Base-by-base conservation (phyloP, 1,140 invertebrate species). In the Rhagoletis zephyria region DNA sequence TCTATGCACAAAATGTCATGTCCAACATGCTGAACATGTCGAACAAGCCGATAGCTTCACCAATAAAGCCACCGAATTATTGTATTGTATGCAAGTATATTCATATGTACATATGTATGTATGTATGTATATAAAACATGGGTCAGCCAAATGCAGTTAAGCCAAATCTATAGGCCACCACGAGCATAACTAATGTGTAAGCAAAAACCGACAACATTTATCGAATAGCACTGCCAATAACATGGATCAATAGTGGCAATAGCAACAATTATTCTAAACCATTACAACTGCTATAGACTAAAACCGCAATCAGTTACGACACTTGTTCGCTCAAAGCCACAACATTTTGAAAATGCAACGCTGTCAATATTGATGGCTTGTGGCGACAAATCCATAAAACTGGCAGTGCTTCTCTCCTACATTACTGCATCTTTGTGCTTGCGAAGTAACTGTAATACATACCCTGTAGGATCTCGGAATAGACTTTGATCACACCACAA, bases 301-400 rank as follows among this genome's bases (percentile, higher is more conserved):
- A n/a, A 81, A 81, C 74, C 74, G 51, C 74, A 81, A 81, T 81
- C 48, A 81, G 56, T 6, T 81, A 4, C 45, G 74, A 59, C 74
- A 81, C 56, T 81, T 81, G 74, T 81, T 51, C 74, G n/a, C 74
- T 30, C 48, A 10, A 81, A 81, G 56, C 74, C 74, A 48, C 74
- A 81, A 81, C 74, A 81, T 81, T 81, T 56, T 19, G 48, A 59
- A 81, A 81, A 9, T 81, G 74, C 45, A 81, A n/a, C 74, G 48
- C 74, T 81, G 74, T 81, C 74, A 81, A 81, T 56, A 9, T 56
- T 59, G 74, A 19, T 81, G 59, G 45, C 48, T 56, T 56, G 30
- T 81, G 45, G 16, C 48, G 74, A 19, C 74, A 56, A 19, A 81
- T n/a, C 63, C 59, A 12, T 63, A 48, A 56, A 81, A 56, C n/a